These are phyloP conservation scores for Plectus sambesii DNA, from an alignment of 1,140 invertebrate species.

Conservation along the genomic window DNA sequence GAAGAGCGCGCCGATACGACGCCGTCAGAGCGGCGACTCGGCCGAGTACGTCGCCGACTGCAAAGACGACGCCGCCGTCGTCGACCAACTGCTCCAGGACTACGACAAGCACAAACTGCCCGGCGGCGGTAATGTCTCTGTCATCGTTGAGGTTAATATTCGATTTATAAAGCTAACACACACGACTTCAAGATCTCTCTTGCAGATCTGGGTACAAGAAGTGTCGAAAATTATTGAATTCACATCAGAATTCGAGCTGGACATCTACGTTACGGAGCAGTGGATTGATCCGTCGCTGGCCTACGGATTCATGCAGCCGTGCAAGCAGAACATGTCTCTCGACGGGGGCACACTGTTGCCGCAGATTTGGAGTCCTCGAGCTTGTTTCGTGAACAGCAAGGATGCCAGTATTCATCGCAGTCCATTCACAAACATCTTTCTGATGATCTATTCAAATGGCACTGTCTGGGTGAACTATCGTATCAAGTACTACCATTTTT, in stretches of 20 bases:
- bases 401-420: constrained; percentile 35
- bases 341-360: constrained; percentile 39
- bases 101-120: constrained; percentile 41
- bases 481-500: constrained; percentile 16
- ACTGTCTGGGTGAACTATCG: constrained; percentile 42
- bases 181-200: constrained; percentile 1
- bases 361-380: constrained; percentile 43
- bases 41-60: too few relatives aligned
- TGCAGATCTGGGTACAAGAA: constrained; percentile 45
- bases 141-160: constrained; percentile 37
- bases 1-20: too few relatives aligned
- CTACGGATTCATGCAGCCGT: constrained; percentile 43
- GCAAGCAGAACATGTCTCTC: constrained; percentile 46
- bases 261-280: constrained; percentile 45
- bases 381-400: constrained; percentile 44
- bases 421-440: constrained; percentile 43
- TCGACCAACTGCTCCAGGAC: too few relatives aligned
- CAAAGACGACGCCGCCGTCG: too few relatives aligned
- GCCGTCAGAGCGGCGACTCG: too few relatives aligned
- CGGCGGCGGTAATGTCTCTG: constrained; percentile 37
- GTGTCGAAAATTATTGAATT: constrained; percentile 46
- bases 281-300: constrained; percentile 39
- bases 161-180: neutral
- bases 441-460: constrained; percentile 33
- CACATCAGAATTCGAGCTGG: constrained; percentile 43